Percentiles rank a stretch among this genome's conserved stretches.
Evolutionary conservation across 2,113 vertebrate genomes (phyloP).

Genomic region (Muscicapa adusta): DNA sequence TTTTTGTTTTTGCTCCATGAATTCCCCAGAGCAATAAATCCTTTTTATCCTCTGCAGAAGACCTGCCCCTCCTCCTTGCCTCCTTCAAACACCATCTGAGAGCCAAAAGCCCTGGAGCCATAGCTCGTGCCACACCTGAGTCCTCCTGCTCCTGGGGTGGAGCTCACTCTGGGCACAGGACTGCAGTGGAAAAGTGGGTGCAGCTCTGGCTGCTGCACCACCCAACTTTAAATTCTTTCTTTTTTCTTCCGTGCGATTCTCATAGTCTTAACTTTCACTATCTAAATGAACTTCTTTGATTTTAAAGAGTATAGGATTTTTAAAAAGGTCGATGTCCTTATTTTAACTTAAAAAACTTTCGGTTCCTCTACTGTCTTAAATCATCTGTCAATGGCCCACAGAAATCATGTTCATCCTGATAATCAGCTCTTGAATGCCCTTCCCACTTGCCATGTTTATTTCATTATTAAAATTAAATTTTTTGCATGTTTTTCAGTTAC

Average conservation of each 20-base stretch:
- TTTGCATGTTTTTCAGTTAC: not conserved
- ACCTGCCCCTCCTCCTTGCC: too few relatives aligned
- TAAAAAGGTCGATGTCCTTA: not conserved
- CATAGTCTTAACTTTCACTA: not conserved
- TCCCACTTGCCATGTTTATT: not conserved
- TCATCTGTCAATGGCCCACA: not conserved
- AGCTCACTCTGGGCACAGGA: too few relatives aligned
- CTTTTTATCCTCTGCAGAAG: too few relatives aligned
- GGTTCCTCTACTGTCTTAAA: not conserved
- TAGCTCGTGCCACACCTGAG: too few relatives aligned
- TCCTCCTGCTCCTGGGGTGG: too few relatives aligned
- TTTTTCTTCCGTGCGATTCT: not conserved
- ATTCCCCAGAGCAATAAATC: too few relatives aligned
- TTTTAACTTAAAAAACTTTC: not conserved
- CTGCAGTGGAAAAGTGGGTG: too few relatives aligned
- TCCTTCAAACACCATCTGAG: too few relatives aligned
- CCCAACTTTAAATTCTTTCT: not conserved
- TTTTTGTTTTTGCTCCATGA: too few relatives aligned
- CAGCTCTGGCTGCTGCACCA: not conserved
- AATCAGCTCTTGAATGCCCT: not conserved
- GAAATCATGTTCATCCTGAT: not conserved
- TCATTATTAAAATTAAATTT: not conserved
- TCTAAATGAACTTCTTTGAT: not conserved
- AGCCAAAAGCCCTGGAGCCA: too few relatives aligned
- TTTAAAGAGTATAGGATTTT: not conserved